phyloP scores from a whole-genome alignment of 2,113 vertebrate species.

The Picathartes gymnocephalus region DNA sequence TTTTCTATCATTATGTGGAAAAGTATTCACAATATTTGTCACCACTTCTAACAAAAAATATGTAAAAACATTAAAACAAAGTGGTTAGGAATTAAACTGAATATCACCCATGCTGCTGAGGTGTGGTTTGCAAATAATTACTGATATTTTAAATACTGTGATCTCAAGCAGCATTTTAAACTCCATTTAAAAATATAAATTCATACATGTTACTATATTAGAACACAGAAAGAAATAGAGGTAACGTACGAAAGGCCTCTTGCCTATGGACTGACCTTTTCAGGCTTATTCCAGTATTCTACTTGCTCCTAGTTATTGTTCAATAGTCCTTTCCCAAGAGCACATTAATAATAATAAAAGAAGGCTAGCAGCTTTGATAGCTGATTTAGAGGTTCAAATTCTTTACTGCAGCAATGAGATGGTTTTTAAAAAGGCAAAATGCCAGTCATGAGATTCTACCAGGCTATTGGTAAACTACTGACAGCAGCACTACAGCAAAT shows the following conservation, averaged over 20 bases:
- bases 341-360: slow-evolving; percentile 73
- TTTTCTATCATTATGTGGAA: not conserved
- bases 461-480: slow-evolving; percentile 76
- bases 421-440: slow-evolving; percentile 77
- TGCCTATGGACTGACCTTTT: slow-evolving; percentile 77
- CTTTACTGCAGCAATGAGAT: slow-evolving; percentile 67
- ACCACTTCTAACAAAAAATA: not conserved
- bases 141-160: not conserved
- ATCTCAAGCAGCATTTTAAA: slow-evolving; percentile 43
- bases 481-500: slow-evolving; percentile 74
- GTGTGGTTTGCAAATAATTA: slow-evolving; percentile 30
- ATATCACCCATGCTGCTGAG: not conserved
- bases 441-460: slow-evolving; percentile 75
- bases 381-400: slow-evolving; percentile 62
- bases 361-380: slow-evolving; percentile 49
- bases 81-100: slow-evolving; percentile 53
- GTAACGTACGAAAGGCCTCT: slow-evolving; percentile 45
- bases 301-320: slow-evolving; percentile 71
- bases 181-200: slow-evolving; percentile 40
- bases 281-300: slow-evolving; percentile 70
- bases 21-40: not conserved
- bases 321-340: slow-evolving; percentile 70
- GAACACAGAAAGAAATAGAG: slow-evolving; percentile 50
- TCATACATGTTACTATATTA: slow-evolving; percentile 35
- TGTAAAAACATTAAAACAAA: slow-evolving; percentile 19